Percentiles rank a stretch among this genome's conserved stretches.
Conservation (phyloP, 2,113 vertebrate genomes). For the Passerina amoena region DNA sequence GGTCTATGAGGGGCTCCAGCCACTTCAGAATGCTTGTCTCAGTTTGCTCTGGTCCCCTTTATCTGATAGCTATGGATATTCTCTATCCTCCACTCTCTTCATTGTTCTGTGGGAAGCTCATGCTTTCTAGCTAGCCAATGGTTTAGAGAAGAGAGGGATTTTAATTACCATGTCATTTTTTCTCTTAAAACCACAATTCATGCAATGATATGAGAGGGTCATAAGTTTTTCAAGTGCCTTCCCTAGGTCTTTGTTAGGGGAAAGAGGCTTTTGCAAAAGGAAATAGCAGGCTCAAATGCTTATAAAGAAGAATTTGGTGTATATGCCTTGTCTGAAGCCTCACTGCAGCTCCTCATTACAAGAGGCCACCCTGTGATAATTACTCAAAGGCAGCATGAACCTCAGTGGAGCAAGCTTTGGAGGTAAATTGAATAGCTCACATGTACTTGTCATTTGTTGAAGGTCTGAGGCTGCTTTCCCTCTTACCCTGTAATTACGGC, state of each 20-base stretch:
- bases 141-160: background rate
- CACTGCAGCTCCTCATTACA: background rate
- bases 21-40: background rate
- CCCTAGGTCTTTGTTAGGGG: background rate
- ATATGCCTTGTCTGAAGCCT: background rate
- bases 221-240: background rate
- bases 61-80: background rate
- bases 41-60: background rate
- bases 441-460: background rate
- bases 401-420: background rate
- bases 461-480: background rate
- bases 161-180: background rate
- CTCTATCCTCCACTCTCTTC: background rate
- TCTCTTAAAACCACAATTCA: background rate
- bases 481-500: background rate
- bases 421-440: background rate
- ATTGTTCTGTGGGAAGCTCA: background rate
- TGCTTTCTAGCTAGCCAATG: background rate
- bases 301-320: background rate
- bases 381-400: accelerated
- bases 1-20: background rate
- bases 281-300: background rate
- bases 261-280: background rate
- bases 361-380: background rate
- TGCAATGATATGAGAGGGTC: background rate